Percentiles rank a stretch among this genome's conserved stretches.
These are phyloP conservation scores for Rhynchonycteris naso DNA, from an alignment of 2,797 vertebrate species.

Conservation along the genomic window DNA sequence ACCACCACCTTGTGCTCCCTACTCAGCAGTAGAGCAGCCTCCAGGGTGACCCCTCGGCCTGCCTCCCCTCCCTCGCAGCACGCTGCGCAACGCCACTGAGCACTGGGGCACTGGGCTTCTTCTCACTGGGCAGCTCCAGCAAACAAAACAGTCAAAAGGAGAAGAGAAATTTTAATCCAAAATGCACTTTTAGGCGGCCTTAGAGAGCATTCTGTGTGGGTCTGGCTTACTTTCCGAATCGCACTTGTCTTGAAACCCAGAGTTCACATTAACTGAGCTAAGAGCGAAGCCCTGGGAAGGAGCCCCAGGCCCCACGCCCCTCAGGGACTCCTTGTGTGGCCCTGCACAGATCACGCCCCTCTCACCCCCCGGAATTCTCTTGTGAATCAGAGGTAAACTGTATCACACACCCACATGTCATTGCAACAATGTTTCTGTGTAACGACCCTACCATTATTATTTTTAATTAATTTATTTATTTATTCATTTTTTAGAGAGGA, in stretches of 20 bases:
- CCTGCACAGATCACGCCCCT: background rate
- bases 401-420: background rate
- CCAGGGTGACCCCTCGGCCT: accelerated
- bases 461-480: background rate
- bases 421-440: accelerated
- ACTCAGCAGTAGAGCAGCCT: background rate
- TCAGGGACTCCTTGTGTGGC: background rate
- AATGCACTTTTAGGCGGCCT: background rate
- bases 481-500: too few relatives aligned
- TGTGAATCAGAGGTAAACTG: background rate
- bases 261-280: background rate
- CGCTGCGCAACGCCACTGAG: background rate
- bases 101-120: background rate
- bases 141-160: background rate
- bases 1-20: background rate
- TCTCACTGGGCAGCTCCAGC: background rate
- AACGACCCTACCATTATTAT: background rate
- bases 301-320: background rate
- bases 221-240: background rate
- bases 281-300: background rate
- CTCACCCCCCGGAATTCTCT: background rate
- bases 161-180: background rate
- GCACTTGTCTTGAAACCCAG: background rate
- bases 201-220: background rate
- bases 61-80: background rate